phyloP scores from a whole-genome alignment of 2,888 invertebrate species.

The Punctoribates punctum region DNA sequence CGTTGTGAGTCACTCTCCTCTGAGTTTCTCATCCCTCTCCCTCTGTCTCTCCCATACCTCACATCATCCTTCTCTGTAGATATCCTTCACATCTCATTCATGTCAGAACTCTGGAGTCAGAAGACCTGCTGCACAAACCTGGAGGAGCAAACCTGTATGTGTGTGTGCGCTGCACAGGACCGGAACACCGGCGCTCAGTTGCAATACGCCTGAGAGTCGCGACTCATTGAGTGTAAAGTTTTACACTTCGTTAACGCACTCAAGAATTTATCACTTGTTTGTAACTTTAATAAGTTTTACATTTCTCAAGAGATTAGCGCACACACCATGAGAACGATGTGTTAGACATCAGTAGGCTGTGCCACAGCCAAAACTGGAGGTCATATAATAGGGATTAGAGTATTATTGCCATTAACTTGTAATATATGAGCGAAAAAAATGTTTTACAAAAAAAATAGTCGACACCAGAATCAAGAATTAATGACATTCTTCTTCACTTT shows the following conservation, averaged over 20 bases:
- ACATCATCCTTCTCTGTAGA: not conserved
- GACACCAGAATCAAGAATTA: not conserved
- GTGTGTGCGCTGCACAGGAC: not conserved
- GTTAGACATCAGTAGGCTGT: not conserved
- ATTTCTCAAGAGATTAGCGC: slow-evolving; percentile 24
- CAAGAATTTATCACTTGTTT: slow-evolving; percentile 21
- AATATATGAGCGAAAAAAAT: slow-evolving; percentile 25
- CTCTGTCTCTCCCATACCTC: not conserved
- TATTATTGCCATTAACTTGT: slow-evolving; percentile 13
- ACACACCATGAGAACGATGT: not conserved
- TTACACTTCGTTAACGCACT: slow-evolving; percentile 21
- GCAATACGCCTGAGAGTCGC: not conserved
- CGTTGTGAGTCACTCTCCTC: not conserved
- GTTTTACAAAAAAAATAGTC: slow-evolving; percentile 4
- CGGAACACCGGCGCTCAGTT: not conserved
- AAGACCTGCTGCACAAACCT: not conserved
- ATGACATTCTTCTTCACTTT: slow-evolving; percentile 10
- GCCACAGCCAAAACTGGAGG: not conserved
- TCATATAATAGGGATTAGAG: slow-evolving; percentile 27
- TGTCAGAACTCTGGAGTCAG: too few species aligned
- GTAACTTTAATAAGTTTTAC: slow-evolving; percentile 27
- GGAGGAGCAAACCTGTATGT: not conserved
- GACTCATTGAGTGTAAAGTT: slow-evolving; percentile 11
- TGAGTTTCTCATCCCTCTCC: slow-evolving; percentile 3
- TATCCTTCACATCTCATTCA: not conserved